A percentile compares a stretch with the other conserved stretches of the same genome.
These are phyloP conservation scores for Bombyx mori DNA, from an alignment of 1,140 invertebrate species.

Conservation along the genomic window DNA sequence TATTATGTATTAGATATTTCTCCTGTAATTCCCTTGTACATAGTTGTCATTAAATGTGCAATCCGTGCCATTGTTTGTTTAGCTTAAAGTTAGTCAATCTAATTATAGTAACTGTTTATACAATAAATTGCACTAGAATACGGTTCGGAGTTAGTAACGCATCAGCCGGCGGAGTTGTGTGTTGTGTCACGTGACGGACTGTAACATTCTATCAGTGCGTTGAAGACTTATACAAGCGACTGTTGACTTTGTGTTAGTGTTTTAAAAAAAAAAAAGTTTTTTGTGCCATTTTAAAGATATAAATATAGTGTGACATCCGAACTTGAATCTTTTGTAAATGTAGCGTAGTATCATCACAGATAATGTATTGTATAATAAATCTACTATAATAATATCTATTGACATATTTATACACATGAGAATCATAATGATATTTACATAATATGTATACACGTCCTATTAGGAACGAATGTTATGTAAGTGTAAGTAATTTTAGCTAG, in stretches of 20 bases:
- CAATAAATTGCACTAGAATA: conserved; percentile 21
- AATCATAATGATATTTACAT: conserved; percentile 68
- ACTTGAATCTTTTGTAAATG: conserved; percentile 63
- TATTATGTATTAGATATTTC: conserved; percentile 34
- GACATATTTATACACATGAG: conserved; percentile 65
- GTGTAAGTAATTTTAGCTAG: conserved; percentile 65
- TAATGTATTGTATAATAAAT: conserved; percentile 43
- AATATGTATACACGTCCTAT: conserved; percentile 70
- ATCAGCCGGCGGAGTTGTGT: conserved; percentile 11
- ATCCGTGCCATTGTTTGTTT: conserved; percentile 70
- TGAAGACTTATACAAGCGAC: conserved; percentile 47
- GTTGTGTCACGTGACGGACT: conserved; percentile 23
- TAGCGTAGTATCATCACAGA: conserved; percentile 61
- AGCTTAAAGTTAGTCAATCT: conserved; percentile 63
- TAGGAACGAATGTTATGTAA: conserved; percentile 69
- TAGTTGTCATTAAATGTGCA: conserved; percentile 61
- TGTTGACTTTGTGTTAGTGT: conserved; percentile 68
- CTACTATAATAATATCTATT: conserved; percentile 57
- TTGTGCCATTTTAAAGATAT: conserved; percentile 70
- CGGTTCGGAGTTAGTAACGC: conserved; percentile 15
- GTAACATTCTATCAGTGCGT: conserved; percentile 22
- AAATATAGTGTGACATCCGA: conserved; percentile 67
- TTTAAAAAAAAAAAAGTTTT: conserved; percentile 55
- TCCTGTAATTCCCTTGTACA: conserved; percentile 48
- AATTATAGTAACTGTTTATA: conserved; percentile 45